Evolutionary conservation across 1,140 invertebrate genomes (phyloP), one percentile per base, ranked within the genome.

Genomic region (Centruroides vittatus): DNA sequence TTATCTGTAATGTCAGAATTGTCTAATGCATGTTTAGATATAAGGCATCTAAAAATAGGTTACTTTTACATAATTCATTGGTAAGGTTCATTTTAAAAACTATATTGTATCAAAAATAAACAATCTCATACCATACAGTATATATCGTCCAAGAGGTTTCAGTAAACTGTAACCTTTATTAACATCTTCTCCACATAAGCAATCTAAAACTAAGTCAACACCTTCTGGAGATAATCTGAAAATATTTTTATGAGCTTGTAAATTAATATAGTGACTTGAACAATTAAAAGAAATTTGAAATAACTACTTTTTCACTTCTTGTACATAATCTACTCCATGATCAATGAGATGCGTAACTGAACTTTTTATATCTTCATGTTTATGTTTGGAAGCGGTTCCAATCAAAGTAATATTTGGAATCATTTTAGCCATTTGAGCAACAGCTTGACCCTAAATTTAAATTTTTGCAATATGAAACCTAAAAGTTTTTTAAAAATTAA

Each of bases 71-170:
- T 23, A 23, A 23, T 23, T 23, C 23, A 23, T 23, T 23, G 23
- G 23, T 2, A 23, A 1, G 11, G 11, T 35, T 1, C n/a, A 10
- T 12, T 12, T 36, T 3, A 6, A 9, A 59, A 48, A 35, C 47
- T 52, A 55, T 47, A 10, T 23, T 61, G 4, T 49, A 36, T 34
- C 12, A 48, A 10, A 48, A 8, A 57, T 9, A 47, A 35, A 10
- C 34, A 7, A 6, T 34, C 41, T 59, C 69, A 71, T 77, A 84
- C 84, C 86, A 75, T 88, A 94, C 36, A 93, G 79, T 66, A 93
- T 82, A 71, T 92, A 92, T 79, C 82, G 85, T 71, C 90, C 90
- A 84, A 93, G 86, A 0, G 89, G 88, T 73, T 89, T 91, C 51
- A 94, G 78, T 23, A 93, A 77, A 48, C 79, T 80, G 68, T 90